These are phyloP conservation scores for Diacarnus erythraeanus DNA, from an alignment of 37 sponge, comb jelly and placozoan species.

Conservation along the genomic window DNA sequence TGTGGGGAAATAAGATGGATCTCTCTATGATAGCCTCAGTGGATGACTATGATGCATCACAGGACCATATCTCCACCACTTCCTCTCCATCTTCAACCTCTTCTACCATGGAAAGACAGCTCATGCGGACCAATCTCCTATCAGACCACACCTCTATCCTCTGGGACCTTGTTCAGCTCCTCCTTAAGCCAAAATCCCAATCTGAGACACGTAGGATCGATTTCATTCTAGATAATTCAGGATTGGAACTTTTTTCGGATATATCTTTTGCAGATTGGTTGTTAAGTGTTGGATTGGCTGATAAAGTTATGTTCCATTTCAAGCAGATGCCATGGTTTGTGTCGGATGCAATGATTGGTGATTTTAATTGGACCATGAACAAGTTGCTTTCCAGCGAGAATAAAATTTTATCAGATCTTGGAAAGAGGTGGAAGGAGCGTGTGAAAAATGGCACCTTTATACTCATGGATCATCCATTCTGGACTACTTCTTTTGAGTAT, in stretches of 20 bases:
- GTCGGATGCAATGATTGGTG: conserved; percentile 83
- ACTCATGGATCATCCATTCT: conserved; percentile 80
- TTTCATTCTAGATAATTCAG: conserved; percentile 94
- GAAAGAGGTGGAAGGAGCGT: conserved; percentile 55
- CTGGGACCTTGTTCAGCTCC: conserved; percentile 73
- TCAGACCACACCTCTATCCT: conserved; percentile 62
- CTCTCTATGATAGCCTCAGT: conserved; percentile 84
- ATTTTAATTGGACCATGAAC: conserved; percentile 83
- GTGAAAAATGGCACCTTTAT: conserved; percentile 56
- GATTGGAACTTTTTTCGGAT: conserved; percentile 94
- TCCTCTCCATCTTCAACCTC: background rate
- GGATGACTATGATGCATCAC: conserved; percentile 56
- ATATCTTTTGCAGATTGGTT: conserved; percentile 91
- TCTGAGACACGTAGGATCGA: conserved; percentile 55
- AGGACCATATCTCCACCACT: background rate
- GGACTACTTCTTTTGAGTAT: conserved; percentile 91
- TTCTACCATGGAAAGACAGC: conserved; percentile 13
- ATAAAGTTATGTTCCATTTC: conserved; percentile 76
- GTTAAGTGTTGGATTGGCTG: conserved; percentile 46
- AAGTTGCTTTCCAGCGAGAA: conserved; percentile 39
- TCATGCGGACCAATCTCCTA: conserved; percentile 63
- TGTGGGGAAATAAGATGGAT: conserved; percentile 99
- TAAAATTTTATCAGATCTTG: conserved; percentile 43
- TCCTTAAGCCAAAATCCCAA: conserved; percentile 17
- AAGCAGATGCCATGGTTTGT: conserved; percentile 99